Evolutionary conservation across 2,888 invertebrate species (phyloP), one percentile per base, ranked within the genome.

Genomic region (Andrena chrysosceles): DNA sequence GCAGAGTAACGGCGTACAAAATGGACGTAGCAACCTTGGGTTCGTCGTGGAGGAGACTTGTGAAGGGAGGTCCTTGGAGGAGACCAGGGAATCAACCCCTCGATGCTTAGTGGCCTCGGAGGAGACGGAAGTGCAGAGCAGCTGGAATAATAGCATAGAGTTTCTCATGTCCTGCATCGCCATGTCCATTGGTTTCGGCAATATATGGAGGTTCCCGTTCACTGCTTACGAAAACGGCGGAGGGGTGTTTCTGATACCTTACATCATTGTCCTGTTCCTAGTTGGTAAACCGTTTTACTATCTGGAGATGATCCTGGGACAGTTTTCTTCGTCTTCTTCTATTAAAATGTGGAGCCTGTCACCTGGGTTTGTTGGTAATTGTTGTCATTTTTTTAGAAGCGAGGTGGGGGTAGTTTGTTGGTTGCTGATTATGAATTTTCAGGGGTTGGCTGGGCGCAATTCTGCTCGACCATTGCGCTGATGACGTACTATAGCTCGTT

Each of bases 231-330:
- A 96, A 89, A 96, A 96, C 91, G 96, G 96, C 0, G 96, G 96
- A 0, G 96, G 96, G 5, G 96, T 96, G 0, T 96, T 96, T 89
- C 93, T 96, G 33, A 96, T 96, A 74, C 96, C 96, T 0, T 97
- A 97, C 90, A 91, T 96, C 20, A 95, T 96, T 48, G 95, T 96
- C 0, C 93, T 97, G n/a, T 94, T 96, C 33, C 91, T 96, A 70
- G 95, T 97, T 81, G 97, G 97, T 68, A 96, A 97, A 85, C 97
- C 97, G 0, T 96, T 98, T 94, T 98, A 98, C 93, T 98, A 97
- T 92, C 94, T 98, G 91, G 98, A 98, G 94, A 96, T 98, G 95
- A 95, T 96, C 6, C 92, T 98, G 20, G 98, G 98, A 8, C 98
- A 98, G 93, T 98, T 98, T 91, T 96, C 97, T 73, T 96, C 97